Evolutionary conservation across 2,797 vertebrate species (phyloP), one percentile per base, ranked within the genome.

Genomic region (Ambastaia sidthimunki): DNA sequence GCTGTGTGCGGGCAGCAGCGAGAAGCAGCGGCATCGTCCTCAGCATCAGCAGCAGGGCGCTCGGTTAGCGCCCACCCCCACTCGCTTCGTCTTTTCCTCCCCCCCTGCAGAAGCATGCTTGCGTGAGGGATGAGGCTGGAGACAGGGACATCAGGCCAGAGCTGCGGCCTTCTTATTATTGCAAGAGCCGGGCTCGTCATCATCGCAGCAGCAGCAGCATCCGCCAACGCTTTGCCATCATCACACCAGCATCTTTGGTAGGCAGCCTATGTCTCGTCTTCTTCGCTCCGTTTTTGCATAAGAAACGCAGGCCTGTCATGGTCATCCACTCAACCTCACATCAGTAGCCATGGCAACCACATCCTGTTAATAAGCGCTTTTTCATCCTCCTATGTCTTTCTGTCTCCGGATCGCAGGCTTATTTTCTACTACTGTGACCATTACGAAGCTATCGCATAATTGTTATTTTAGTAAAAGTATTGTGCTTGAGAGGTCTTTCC

Each of bases 221-320:
- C 95, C 94, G 97, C 93, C 95, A 96, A 90, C 96, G 96, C 92
- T 98, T 98, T 89, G 96, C 97, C 93, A 98, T 97, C 92, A 98
- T 98, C 91, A 98, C 97, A 94, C 98, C 98, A 86, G 97, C 98
- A 86, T 98, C 96, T 91, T 95, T 98, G 95, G 98, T 99, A 92
- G 95, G 96, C 68, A 70, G 63, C 70, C 78, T 73, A 72, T 80
- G 70, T 73, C 62, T 80, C 70, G 50, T 47, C 37, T 67, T 80
- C 66, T 23, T 55, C 76, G 70, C 21, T 41, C 77, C 67, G 63
- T 59, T 76, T 78, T 75, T 84, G 89, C 91, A 91, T 89, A 90
- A 91, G 90, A 90, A 91, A 90, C 87, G 87, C 86, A 90, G 91
- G 90, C 90, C 91, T 88, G 91, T 90, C 89, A 92, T 88, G 90